Conservation (phyloP, 1,140 invertebrate genomes). For the Lamellibrachia luymesi region DNA sequence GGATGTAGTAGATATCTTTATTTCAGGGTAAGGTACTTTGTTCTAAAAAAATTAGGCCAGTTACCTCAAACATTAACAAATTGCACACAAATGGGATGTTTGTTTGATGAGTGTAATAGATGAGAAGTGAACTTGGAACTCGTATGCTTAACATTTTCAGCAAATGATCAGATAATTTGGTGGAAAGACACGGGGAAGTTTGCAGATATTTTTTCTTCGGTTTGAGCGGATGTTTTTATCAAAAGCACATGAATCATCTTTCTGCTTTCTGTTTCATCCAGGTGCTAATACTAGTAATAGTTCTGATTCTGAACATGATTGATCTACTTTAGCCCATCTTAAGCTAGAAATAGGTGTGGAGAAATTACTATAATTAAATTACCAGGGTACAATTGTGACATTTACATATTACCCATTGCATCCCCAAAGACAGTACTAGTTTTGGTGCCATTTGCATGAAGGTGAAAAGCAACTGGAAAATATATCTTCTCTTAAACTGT, state of each 20-base stretch:
- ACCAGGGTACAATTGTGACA: not conserved
- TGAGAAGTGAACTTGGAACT: no score
- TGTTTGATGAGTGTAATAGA: no score
- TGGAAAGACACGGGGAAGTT: not conserved
- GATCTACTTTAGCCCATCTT: not conserved
- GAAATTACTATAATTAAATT: constrained; percentile 1
- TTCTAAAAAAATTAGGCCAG: no score
- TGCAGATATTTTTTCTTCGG: not conserved
- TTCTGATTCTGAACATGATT: not conserved
- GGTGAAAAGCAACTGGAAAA: no score
- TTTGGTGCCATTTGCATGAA: not conserved
- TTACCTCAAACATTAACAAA: no score
- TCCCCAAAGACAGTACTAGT: not conserved
- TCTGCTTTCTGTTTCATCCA: not conserved
- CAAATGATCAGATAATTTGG: not conserved
- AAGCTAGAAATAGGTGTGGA: not conserved
- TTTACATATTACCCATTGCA: not conserved
- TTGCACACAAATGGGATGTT: no score
- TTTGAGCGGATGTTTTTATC: not conserved
- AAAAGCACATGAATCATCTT: not conserved
- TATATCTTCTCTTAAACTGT: not conserved
- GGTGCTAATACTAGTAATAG: not conserved
- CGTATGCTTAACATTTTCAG: no score
- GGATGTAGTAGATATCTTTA: no score
- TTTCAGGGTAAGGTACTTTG: no score